A percentile compares a stretch with the other conserved stretches of the same genome.
phyloP scores from a whole-genome alignment of 2,113 vertebrate species.

The Caretta caretta region DNA sequence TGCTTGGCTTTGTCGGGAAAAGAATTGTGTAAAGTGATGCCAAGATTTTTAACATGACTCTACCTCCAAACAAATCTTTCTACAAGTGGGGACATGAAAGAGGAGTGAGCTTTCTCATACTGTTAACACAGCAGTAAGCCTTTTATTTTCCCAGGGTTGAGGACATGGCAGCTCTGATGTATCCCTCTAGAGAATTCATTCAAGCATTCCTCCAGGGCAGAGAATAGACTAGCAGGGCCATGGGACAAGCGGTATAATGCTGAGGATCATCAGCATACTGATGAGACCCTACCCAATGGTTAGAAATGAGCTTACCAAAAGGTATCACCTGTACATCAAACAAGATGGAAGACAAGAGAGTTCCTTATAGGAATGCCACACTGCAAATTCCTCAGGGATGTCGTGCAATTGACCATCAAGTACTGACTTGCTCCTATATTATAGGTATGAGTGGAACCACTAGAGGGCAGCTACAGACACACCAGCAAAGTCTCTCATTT shows the following conservation, averaged over 20 bases:
- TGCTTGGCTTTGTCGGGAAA: background rate
- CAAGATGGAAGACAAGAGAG: slow-evolving; percentile 49
- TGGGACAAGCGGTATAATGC: slow-evolving; percentile 15
- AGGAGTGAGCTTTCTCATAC: fast-evolving
- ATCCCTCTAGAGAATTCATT: background rate
- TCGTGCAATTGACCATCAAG: background rate
- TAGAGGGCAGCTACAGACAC: background rate
- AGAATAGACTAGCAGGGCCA: background rate
- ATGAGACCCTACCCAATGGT: slow-evolving; percentile 6
- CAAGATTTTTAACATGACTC: background rate
- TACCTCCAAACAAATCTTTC: background rate
- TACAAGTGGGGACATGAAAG: background rate
- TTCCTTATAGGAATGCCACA: slow-evolving; percentile 52
- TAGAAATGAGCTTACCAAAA: slow-evolving; percentile 58
- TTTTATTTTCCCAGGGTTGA: slow-evolving; percentile 13
- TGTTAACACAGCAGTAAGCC: background rate
- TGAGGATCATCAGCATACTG: slow-evolving; percentile 38
- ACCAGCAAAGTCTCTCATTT: background rate
- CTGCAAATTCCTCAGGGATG: slow-evolving; percentile 56
- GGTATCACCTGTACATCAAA: slow-evolving; percentile 37
- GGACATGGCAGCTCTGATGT: slow-evolving; percentile 20
- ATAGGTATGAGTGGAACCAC: background rate
- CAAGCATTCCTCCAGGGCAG: slow-evolving; percentile 32
- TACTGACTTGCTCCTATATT: background rate
- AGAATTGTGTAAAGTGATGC: background rate